Base-by-base conservation (phyloP, 2,113 vertebrate genomes). In the Progne subis region DNA sequence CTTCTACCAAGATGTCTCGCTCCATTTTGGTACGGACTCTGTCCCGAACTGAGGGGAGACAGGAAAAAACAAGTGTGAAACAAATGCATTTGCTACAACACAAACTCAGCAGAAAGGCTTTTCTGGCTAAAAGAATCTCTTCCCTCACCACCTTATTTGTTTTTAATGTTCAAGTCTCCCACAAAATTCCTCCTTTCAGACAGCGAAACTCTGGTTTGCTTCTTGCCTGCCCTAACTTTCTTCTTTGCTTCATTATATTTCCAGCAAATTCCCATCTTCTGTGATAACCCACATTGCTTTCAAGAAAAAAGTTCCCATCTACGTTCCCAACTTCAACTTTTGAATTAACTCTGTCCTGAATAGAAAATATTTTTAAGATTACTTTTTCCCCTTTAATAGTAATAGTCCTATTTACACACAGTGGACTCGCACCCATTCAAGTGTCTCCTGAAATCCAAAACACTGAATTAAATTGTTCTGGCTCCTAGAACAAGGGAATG, bases 11-110 rank as follows among this genome's bases (percentile, higher is more conserved):
- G 98, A 99, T 99, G 98, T 99, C 99, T 94, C 99, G 98, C 96
- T 99, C 99, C 99, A 99, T 99, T 92, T 99, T 99, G 91, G 99
- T 99, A 47, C 99, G 99, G 98, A 99, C 99, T 95, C 99, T 97
- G 96, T 99, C 99, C 97, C 99, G 99, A 96, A 99, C 99, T 99
- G 97, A 37, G 93, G 75, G 13, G 3, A 60, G 14, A 3, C 37
- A 37, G 37, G 37, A 37, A 37, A 37, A 37, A 37, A 37, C 37
- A 37, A 37, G 37, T 37, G 32, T 60, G 24, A 95, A 49, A 95
- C 41, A 69, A 88, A 84, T 19, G 24, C 31, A 55, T 14, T 44
- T 68, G 18, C n/a, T 8, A 9, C 53, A 55, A 39, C 6, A 82
- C 13, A 32, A 20, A 37, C 4, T 4, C n/a, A 91, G 47, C 39